A percentile compares a stretch with the other conserved stretches of the same genome.
These are phyloP conservation scores for Amiota communis DNA, from an alignment of 2,888 invertebrate genomes.

Conservation along the genomic window DNA sequence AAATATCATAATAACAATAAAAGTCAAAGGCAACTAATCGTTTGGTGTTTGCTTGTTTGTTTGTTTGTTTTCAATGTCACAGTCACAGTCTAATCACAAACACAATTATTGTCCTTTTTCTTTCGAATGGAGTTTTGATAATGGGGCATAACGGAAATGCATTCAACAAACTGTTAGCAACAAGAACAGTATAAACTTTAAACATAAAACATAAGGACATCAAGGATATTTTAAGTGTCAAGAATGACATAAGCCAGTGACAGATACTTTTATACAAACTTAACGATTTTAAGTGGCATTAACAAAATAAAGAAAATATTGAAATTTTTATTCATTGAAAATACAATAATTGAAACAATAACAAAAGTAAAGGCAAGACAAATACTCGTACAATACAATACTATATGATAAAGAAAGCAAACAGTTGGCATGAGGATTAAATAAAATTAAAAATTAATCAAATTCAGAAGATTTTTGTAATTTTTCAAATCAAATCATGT, in stretches of 20 bases:
- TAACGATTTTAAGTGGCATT: no score
- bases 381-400: no score
- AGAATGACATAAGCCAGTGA: no score
- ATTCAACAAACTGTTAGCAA: constrained; percentile 32
- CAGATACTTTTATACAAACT: no score
- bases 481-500: no score
- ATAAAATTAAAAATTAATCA: no score
- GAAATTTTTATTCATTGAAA: no score
- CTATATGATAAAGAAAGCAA: no score
- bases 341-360: neutral
- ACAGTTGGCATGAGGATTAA: no score
- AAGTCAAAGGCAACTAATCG: constrained; percentile 50
- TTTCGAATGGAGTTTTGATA: no score
- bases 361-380: neutral
- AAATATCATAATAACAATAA: constrained; percentile 12
- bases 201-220: constrained; percentile 22
- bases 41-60: constrained; percentile 50
- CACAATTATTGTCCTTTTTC: neutral
- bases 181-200: neutral
- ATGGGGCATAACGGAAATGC: constrained; percentile 51
- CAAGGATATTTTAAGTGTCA: neutral
- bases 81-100: constrained; percentile 11
- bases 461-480: no score
- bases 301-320: no score
- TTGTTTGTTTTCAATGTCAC: constrained; percentile 43